phyloP scores from a whole-genome alignment of 92 coral and sea anemone species.

The Muricea muricata region DNA sequence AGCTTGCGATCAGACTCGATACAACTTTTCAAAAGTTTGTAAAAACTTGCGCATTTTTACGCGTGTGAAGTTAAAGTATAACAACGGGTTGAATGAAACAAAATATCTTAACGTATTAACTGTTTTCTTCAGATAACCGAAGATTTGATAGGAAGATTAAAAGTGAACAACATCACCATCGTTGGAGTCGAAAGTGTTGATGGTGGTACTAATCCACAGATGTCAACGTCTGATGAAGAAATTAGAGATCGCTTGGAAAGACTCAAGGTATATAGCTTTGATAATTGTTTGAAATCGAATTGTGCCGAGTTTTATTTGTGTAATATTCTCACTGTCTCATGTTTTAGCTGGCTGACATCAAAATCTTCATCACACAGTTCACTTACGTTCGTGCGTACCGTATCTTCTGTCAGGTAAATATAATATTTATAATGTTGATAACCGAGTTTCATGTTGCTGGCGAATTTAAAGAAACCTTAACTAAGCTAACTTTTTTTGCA shows the following conservation, averaged over 20 bases:
- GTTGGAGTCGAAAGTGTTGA: slow-evolving; percentile 62
- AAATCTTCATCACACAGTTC: slow-evolving; percentile 79
- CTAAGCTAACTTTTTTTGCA: no score
- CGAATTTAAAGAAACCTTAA: no score
- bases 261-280: slow-evolving; percentile 54
- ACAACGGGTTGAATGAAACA: no score
- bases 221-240: slow-evolving; percentile 16
- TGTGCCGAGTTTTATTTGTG: slow-evolving; percentile 41
- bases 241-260: slow-evolving; percentile 44
- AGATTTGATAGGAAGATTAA: slow-evolving; percentile 47
- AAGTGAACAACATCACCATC: slow-evolving; percentile 48
- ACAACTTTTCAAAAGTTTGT: no score
- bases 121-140: slow-evolving; percentile 51
- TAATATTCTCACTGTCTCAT: slow-evolving; percentile 53
- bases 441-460: no score
- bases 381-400: slow-evolving; percentile 64
- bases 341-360: slow-evolving; percentile 69
- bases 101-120: not conserved
- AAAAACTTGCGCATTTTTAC: no score
- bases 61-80: no score
- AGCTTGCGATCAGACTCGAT: no score
- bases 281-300: not conserved
- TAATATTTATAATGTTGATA: no score
- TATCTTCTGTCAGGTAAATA: slow-evolving; percentile 81
- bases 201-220: not conserved